Evolutionary conservation across 2,888 invertebrate species (phyloP), one percentile per base, ranked within the genome.

Genomic region (Nemotelus nigrinus): DNA sequence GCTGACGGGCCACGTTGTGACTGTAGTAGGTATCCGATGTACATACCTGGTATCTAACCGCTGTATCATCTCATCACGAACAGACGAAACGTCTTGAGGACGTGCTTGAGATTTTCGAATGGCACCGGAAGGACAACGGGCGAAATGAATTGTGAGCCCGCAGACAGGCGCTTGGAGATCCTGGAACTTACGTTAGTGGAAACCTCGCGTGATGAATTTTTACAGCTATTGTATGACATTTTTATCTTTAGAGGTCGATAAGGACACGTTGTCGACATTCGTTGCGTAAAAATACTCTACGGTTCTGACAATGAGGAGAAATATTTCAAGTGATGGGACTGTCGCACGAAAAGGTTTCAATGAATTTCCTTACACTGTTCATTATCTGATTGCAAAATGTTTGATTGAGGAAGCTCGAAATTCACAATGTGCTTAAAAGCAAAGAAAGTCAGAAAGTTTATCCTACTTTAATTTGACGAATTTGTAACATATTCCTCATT

Each of bases 81-180:
- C 6, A 70, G 74, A 41, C 43, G 74, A 60, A 74, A 60, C 74
- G 74, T 74, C 63, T 74, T 60, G 8, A 70, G 63, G 74, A 74
- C 74, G 74, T 74, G 74, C 60, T 63, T 25, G 10, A 63, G 25
- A 8, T 74, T 43, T 74, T 60, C 48, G 74, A 74, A 74, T 60
- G 74, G 60, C 63, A 39, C 47, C 74, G 60, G 50, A 65, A 71
- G 43, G 68, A 48, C 68, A 53, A 8, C 50, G 43, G 43, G 50
- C 50, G 47, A 74, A 60, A 74, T 74, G 60, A 74, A 74, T 74
- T 74, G 74, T 74, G 63, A 63, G 72, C 63, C 74, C 63, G 45
- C 74, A 39, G 48, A 48, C 63, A 74, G 60, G 48, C 74, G 63
- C 47, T 58, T 47, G 39, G 48, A 44, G 68, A 68, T 68, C 25